These are phyloP conservation scores for Oncorhynchus clarkii DNA, from an alignment of 2,113 vertebrate genomes.

Conservation along the genomic window DNA sequence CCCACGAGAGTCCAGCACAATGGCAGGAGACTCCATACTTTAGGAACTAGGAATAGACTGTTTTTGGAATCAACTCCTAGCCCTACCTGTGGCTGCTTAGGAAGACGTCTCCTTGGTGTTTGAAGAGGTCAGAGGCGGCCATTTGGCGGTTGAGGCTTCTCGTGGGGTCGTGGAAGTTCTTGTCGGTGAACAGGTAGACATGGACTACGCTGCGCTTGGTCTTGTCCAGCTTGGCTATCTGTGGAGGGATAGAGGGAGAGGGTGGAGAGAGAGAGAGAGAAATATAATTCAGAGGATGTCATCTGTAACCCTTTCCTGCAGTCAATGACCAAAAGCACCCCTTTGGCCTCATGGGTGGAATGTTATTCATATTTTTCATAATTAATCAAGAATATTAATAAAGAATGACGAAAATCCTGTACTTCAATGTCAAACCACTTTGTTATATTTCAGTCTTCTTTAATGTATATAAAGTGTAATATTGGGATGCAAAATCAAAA, in stretches of 20 bases:
- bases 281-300: neutral
- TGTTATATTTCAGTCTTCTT: too few species aligned
- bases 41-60: neutral
- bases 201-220: conserved; percentile 70
- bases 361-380: too few species aligned
- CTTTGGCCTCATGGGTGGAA: too few species aligned
- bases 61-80: neutral
- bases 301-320: neutral
- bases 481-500: neutral
- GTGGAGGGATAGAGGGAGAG: neutral
- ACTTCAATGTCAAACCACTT: too few species aligned
- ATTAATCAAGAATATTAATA: too few species aligned
- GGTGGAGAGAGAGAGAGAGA: neutral
- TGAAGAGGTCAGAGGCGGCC: conserved; percentile 85
- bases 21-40: neutral
- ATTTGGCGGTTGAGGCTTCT: conserved; percentile 87
- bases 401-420: too few species aligned
- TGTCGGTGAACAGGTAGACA: conserved; percentile 88
- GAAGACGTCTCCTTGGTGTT: conserved; percentile 88
- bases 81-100: conserved; percentile 76
- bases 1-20: too few species aligned
- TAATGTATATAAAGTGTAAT: too few species aligned
- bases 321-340: too few species aligned
- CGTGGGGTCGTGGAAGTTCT: conserved; percentile 79
- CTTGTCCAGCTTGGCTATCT: conserved; percentile 87